A percentile compares a stretch with the other conserved stretches of the same genome.
Conservation (phyloP, 1,140 invertebrate genomes). For the Zaprionus davidi region DNA sequence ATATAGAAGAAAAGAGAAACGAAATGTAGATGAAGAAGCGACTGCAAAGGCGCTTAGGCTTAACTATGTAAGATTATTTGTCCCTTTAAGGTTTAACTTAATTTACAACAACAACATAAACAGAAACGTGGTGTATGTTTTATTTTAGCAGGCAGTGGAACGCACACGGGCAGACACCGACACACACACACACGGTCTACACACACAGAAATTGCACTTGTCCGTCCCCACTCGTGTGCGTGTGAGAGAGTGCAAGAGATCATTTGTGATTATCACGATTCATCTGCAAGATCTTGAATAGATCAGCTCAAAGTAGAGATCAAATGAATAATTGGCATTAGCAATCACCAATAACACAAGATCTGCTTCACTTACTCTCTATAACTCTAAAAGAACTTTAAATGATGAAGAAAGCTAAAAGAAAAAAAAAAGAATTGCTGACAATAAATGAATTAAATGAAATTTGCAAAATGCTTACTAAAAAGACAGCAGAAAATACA, state of each 20-base stretch:
- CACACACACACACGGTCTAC: slow-evolving; percentile 20
- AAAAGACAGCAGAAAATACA: slow-evolving; percentile 10
- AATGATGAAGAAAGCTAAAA: background rate
- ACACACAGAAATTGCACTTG: slow-evolving; percentile 27
- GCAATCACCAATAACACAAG: background rate
- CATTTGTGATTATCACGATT: background rate
- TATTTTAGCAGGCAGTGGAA: slow-evolving; percentile 27
- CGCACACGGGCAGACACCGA: slow-evolving; percentile 16
- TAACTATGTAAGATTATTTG: slow-evolving; percentile 36
- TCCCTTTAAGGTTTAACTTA: slow-evolving; percentile 52
- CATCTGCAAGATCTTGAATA: background rate
- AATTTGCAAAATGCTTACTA: slow-evolving; percentile 23
- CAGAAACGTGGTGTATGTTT: slow-evolving; percentile 22
- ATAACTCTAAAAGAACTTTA: slow-evolving; percentile 4
- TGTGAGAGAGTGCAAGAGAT: slow-evolving; percentile 26
- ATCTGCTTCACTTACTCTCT: background rate
- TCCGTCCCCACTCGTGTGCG: slow-evolving; percentile 53
- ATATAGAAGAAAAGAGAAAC: background rate
- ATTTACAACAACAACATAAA: slow-evolving; percentile 24
- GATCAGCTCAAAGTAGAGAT: background rate
- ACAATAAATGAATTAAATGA: slow-evolving; percentile 60
- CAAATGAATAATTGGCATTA: too few species aligned
- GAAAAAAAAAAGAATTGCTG: slow-evolving; percentile 62
- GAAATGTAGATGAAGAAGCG: slow-evolving; percentile 1
- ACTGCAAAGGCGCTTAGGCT: slow-evolving; percentile 25